Base-by-base conservation (phyloP, 2,797 vertebrate genomes). In the Tarsius wallacei region DNA sequence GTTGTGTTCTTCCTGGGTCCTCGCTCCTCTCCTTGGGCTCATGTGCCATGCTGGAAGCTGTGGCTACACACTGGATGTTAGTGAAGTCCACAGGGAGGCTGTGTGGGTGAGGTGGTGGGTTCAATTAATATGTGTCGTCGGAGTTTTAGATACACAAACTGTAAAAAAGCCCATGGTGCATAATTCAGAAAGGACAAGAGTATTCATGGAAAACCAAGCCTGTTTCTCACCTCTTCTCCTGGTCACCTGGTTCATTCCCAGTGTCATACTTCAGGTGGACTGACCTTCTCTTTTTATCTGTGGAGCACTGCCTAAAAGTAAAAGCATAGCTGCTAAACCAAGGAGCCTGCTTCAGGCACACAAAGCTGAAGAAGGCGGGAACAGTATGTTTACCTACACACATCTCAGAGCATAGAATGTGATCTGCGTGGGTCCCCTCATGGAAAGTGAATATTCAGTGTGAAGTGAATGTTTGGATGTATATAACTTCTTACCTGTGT, bases 81-180 rank as follows among this genome's bases (percentile, higher is more conserved):
- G 8, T 19, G 24, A n/a, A 7, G 76, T 21, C n/a, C 49, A 0
- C 2, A 2, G 22, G 0, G 33, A 33, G n/a, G 55, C 12, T 53
- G 7, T 74, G 70, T 42, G 31, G 66, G 7, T 22, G 8, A 42
- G 3, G 4, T 19, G 33, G 49, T 51, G 0, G 42, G 26, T 77
- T 33, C 57, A 8, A 36, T 36, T 21, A 1, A 0, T 12, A 1
- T 10, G 19, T 19, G 19, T 6, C 4, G 3, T 2, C 15, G 42
- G 31, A 57, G 4, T 33, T 15, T 21, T 21, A 33, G 64, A 47
- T 21, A n/a, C 16, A 11, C 7, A 31, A 31, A 28, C 28, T 3
- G 6, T 9, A 16, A 16, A 31, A 8, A 31, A 36, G 24, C 24
- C 15, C 7, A 0, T 68, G 83, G 14, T 31, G 13, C 12, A 11